These are phyloP conservation scores for Clarias laeviceps DNA, from an alignment of 2,797 vertebrate genomes.

Conservation along the genomic window DNA sequence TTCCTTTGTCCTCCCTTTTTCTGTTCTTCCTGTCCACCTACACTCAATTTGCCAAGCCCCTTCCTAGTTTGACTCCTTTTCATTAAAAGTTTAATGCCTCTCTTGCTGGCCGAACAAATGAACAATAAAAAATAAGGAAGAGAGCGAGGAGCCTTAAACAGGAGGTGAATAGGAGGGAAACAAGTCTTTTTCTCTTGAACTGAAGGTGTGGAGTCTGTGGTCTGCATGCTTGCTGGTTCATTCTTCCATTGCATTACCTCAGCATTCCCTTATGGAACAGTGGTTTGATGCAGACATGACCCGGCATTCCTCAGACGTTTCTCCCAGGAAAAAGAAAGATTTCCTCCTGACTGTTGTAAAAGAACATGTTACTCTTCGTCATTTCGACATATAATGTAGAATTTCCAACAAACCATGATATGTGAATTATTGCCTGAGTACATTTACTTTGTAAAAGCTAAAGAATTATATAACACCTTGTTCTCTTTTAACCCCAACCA, in stretches of 20 bases:
- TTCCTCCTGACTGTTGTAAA: conserved; percentile 39
- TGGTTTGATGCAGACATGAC: conserved; percentile 45
- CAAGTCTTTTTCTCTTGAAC: conserved; percentile 70
- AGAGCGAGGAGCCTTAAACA: conserved; percentile 13
- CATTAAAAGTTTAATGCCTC: conserved; percentile 67
- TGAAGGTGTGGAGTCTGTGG: conserved; percentile 69
- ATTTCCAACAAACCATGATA: conserved; percentile 7
- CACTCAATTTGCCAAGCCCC: conserved; percentile 13
- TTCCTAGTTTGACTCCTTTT: conserved; percentile 46
- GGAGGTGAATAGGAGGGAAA: conserved; percentile 59
- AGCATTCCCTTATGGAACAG: conserved; percentile 71
- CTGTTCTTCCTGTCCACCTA: neutral
- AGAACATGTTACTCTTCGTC: conserved; percentile 35
- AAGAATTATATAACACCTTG: conserved; percentile 68
- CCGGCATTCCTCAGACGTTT: conserved; percentile 30
- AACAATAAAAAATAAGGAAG: conserved; percentile 48
- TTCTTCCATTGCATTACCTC: conserved; percentile 72
- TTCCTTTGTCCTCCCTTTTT: conserved; percentile 34
- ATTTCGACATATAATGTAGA: conserved; percentile 18
- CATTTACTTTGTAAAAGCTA: neutral
- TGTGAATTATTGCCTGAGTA: conserved; percentile 27
- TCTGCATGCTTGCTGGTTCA: conserved; percentile 70
- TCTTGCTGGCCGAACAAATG: conserved; percentile 46
- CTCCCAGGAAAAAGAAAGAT: conserved; percentile 42
- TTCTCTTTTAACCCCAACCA: conserved; percentile 77